Evolutionary conservation across 1,140 invertebrate genomes (phyloP), one percentile per base, ranked within the genome.

Genomic region (Maconellicoccus hirsutus): DNA sequence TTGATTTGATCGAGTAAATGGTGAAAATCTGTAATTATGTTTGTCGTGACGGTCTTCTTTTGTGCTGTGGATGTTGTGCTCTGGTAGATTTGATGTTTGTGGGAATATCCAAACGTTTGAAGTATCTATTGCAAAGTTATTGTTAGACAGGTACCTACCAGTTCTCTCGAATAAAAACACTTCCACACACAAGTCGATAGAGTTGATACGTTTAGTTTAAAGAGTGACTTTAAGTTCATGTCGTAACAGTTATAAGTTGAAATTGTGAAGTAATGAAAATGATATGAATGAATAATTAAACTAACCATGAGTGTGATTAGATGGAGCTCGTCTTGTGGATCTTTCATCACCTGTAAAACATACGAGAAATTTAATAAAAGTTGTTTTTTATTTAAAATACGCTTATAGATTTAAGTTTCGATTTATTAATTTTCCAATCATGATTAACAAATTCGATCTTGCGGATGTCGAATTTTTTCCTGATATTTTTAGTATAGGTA

Each of bases 21-120:
- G 61, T 2, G 61, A 66, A 66, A 66, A 66, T 23, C 61, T 3
- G 22, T 66, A 66, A 23, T 25, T 22, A 23, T 66, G 61, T 66
- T 66, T 66, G 10, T 66, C 61, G 16, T 66, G 61, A 10, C 61
- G 61, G 25, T 66, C 61, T 66, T 66, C 61, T 25, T 66, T 66
- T 2, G 21, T 22, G 29, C 29, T 33, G n/a, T 12, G 29, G 29
- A 33, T 33, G 42, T 38, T 22, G 59, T 61, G 61, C 6, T 23
- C 61, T 25, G 25, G 10, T 12, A 66, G 8, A 66, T 10, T 66
- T 66, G 61, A 14, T 12, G 61, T 6, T 23, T 52, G 42, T 8
- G 61, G 61, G 25, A 66, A 66, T 23, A 66, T 66, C 61, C 61
- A 66, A 4, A 66, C 25, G 19, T 66, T 66, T 66, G 25, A 23